Evolutionary conservation across 2,888 invertebrate genomes (phyloP), one percentile per base, ranked within the genome.

Genomic region (Lamproptera curius): DNA sequence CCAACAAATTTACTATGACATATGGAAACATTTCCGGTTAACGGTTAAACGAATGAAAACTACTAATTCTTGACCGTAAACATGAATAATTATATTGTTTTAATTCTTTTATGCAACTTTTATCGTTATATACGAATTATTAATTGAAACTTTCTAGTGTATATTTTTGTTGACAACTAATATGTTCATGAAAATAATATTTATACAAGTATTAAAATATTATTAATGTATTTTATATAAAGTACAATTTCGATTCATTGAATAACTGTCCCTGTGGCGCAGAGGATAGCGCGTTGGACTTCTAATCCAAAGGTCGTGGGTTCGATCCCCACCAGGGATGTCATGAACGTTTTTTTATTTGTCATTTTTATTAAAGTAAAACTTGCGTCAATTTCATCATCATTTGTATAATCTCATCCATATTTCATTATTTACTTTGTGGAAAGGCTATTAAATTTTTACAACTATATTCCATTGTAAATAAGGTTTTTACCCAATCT

Each of bases 251-350:
- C n/a, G n/a, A n/a, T n/a, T n/a, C n/a, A n/a, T n/a, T n/a, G n/a
- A n/a, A 0, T 46, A 71, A 45, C 59, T 60, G 93, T 93, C 93
- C 93, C 92, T 92, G 91, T 93, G 92, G 93, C 93, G 93, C 93
- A 93, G 93, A 91, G 93, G 93, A 93, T 93, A 93, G 93, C 93
- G 93, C 93, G 93, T 93, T 93, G 93, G 93, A 93, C 93, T 93
- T 93, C 93, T 93, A 93, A 93, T 93, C 93, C 93, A 93, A 93
- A 93, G 93, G 93, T 93, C 93, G 92, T 92, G 93, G 92, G 92
- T 93, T 93, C 93, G 92, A 93, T 93, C 92, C 93, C 92, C 92
- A 91, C 92, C 91, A 92, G 92, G 92, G 92, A 92, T 92, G 92
- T 10, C n/a, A 4, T 10, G 6, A 6, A 10, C 2, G n/a, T 28